phyloP scores from a whole-genome alignment of 2,888 invertebrate species.

The Biston stratarius region DNA sequence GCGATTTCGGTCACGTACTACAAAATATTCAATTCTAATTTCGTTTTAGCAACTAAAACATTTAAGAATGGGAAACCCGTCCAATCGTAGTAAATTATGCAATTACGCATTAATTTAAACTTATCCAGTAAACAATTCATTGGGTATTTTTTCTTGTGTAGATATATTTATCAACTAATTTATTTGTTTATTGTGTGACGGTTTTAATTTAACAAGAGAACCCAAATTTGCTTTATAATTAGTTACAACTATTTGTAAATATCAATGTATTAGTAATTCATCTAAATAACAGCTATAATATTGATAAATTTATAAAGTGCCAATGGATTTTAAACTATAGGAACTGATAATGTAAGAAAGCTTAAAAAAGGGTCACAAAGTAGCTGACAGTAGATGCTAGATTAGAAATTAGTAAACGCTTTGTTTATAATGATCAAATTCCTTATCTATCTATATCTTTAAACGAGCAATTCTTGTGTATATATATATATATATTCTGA shows the following conservation, averaged over 20 bases:
- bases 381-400: constrained; percentile 5
- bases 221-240: neutral
- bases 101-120: constrained; percentile 35
- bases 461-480: too few relatives aligned
- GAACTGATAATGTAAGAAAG: constrained; percentile 16
- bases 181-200: neutral
- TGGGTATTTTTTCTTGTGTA: neutral
- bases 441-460: too few relatives aligned
- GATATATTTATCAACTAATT: neutral
- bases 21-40: neutral
- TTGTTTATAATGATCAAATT: neutral
- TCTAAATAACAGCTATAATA: neutral
- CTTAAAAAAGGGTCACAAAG: constrained; percentile 17
- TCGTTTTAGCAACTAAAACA: constrained; percentile 7
- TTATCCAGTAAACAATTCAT: neutral
- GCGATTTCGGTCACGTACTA: too few relatives aligned
- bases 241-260: neutral
- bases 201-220: neutral
- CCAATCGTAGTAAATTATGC: constrained; percentile 31
- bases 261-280: neutral
- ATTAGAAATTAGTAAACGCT: neutral
- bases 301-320: constrained; percentile 24
- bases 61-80: constrained; percentile 37
- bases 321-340: constrained; percentile 29
- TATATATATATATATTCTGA: too few relatives aligned